phyloP scores from a whole-genome alignment of 1,140 invertebrate genomes.

The Zaprionus ghesquierei region DNA sequence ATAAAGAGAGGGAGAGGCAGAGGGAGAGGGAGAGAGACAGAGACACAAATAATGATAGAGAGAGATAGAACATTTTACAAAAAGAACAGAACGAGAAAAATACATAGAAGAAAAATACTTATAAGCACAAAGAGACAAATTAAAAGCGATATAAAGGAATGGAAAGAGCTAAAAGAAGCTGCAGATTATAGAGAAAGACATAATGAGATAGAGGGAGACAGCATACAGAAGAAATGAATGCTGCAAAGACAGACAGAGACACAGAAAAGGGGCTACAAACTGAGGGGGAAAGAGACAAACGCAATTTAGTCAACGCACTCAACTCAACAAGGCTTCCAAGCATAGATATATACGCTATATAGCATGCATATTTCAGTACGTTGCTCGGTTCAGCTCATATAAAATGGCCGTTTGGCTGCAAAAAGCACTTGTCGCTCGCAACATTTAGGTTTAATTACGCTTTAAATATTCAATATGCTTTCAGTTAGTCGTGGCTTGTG shows the following conservation, averaged over 20 bases:
- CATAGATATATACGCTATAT: not conserved
- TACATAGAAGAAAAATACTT: too few species aligned
- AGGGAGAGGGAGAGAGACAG: not conserved
- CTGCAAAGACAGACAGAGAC: not conserved
- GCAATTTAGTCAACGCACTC: not conserved
- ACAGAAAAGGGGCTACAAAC: too few species aligned
- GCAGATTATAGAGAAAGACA: too few species aligned
- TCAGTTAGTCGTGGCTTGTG: not conserved
- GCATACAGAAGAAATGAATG: too few species aligned
- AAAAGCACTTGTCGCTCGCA: not conserved
- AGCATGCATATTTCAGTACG: not conserved
- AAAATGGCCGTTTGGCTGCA: slow-evolving; percentile 9
- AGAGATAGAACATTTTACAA: too few species aligned
- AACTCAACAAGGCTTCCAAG: not conserved
- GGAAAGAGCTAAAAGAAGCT: too few species aligned
- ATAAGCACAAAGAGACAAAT: too few species aligned
- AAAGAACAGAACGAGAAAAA: too few species aligned
- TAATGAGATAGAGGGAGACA: too few species aligned
- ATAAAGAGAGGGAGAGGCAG: too few species aligned
- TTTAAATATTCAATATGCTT: slow-evolving; percentile 26
- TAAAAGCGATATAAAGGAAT: too few species aligned
- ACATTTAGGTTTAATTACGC: slow-evolving; percentile 4
- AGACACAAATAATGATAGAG: too few species aligned
- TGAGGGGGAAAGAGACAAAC: not conserved
- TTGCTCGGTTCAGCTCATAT: not conserved